A percentile compares a stretch with the other conserved stretches of the same genome.
These are phyloP conservation scores for Oxyteleia sp. DNA, from an alignment of 2,888 invertebrate species.

Conservation along the genomic window DNA sequence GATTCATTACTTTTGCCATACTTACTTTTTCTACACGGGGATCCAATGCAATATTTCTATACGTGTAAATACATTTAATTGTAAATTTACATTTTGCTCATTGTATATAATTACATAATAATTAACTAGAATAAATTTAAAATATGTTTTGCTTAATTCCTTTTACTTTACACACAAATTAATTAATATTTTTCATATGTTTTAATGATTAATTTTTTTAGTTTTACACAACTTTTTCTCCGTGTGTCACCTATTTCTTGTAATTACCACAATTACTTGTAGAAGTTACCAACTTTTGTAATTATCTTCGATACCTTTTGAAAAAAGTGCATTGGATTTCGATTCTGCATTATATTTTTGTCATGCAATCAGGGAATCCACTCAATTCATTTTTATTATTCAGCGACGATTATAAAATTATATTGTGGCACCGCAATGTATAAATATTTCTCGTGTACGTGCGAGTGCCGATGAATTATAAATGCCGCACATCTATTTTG, in stretches of 20 bases:
- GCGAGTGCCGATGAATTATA: slow-evolving; percentile 12
- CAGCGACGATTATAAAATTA: slow-evolving; percentile 12
- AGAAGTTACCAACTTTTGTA: slow-evolving; percentile 6
- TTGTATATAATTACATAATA: too few relatives aligned
- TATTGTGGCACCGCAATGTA: slow-evolving; percentile 34
- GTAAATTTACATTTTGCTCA: too few relatives aligned
- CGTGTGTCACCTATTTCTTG: neutral
- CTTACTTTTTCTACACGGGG: too few relatives aligned
- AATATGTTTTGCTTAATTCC: too few relatives aligned
- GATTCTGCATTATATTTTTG: slow-evolving; percentile 20
- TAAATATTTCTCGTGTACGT: slow-evolving; percentile 7
- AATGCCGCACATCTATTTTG: slow-evolving; percentile 31
- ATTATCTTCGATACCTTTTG: slow-evolving; percentile 10
- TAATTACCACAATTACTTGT: slow-evolving; percentile 19
- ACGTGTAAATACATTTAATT: too few relatives aligned
- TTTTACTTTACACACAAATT: too few relatives aligned
- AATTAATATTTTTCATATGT: too few relatives aligned
- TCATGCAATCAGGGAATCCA: slow-evolving; percentile 28
- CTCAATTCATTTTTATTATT: slow-evolving; percentile 24
- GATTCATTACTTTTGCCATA: too few relatives aligned
- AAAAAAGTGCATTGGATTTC: slow-evolving; percentile 27
- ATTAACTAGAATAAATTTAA: too few relatives aligned
- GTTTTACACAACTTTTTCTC: neutral
- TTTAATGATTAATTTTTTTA: too few relatives aligned
- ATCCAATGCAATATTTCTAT: too few relatives aligned